Base-by-base conservation (phyloP, 2,888 invertebrate species). In the Meiosimyza platycephala region DNA sequence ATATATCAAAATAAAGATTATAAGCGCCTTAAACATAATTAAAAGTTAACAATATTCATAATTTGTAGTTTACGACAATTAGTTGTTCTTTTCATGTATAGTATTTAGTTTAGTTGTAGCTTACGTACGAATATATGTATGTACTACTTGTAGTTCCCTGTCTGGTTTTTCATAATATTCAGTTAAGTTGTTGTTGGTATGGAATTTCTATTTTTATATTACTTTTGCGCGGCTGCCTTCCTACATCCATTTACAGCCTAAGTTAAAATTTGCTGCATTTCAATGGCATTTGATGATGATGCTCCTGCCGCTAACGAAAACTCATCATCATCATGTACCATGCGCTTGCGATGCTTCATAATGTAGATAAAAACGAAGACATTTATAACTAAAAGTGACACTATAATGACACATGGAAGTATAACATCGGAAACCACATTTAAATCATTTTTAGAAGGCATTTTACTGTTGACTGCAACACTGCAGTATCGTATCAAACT, bases 331-430 rank as follows among this genome's bases (percentile, higher is more conserved):
- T 75, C 77, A 57, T 75, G 63, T 16, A 65, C 70, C 40, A 81
- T 48, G 16, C 77, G 76, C 16, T 78, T 80, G 0, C 84, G 82
- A 73, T 80, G 80, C 57, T 73, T 76, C 73, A 82, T 76, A 33
- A 85, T 84, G 63, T 76, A 76, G 28, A 74, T 78, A 55, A 85
- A 77, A 33, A 85, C 72, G 52, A 85, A 71, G 7, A 76, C 80
- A 71, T 84, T 85, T 18, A 81, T 51, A n/a, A 78, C 66, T 40
- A 83, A 78, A 5, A 85, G 33, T 13, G 55, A 60, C 60, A 77
- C 48, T 15, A 84, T 72, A 1, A 84, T 76, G 2, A 79, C 64
- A 4, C 73, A 66, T 16, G 84, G 84, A 63, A 83, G 77, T 13
- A 85, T 64, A 28, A 84, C 78, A 62, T 84, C 84, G 51, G 74